Percentiles rank a stretch among this genome's conserved stretches.
These are phyloP conservation scores for Trichoplax adhaerens DNA, from an alignment of 37 sponge, comb jelly and placozoan genomes.

Conservation along the genomic window DNA sequence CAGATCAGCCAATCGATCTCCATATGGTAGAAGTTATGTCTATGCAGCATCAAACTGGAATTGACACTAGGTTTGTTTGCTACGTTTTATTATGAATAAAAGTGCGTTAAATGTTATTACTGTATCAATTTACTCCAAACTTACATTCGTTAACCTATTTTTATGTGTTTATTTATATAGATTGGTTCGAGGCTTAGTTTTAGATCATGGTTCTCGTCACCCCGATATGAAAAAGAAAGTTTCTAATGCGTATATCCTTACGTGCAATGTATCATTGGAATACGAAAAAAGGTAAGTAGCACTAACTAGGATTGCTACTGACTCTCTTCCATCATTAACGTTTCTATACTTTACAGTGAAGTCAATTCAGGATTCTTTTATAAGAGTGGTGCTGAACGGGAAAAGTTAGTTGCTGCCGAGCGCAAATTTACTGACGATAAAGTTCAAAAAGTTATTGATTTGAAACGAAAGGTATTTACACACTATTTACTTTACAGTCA, in stretches of 20 bases:
- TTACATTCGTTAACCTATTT: neutral
- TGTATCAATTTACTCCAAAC: neutral
- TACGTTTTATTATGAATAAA: neutral
- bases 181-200: conserved; percentile 73
- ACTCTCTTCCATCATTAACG: too few relatives aligned
- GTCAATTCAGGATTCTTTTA: conserved; percentile 91
- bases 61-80: conserved; percentile 58
- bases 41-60: conserved; percentile 91
- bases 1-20: conserved; percentile 72
- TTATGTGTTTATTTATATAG: conserved; percentile 12
- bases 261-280: conserved; percentile 99
- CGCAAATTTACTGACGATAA: conserved; percentile 81
- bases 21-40: conserved; percentile 99
- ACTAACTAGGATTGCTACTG: neutral
- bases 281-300: conserved; percentile 84
- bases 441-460: conserved; percentile 74
- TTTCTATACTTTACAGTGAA: conserved; percentile 33
- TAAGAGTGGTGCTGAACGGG: conserved; percentile 81
- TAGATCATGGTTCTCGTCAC: conserved; percentile 96
- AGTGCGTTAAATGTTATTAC: neutral
- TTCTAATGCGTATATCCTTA: conserved; percentile 82
- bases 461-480: conserved; percentile 62
- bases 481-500: neutral
- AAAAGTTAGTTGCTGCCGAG: conserved; percentile 86
- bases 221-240: conserved; percentile 92